Percentiles rank a stretch among this genome's conserved stretches.
Conservation (phyloP, 2,113 vertebrate species). For the Spheniscus mendiculus region DNA sequence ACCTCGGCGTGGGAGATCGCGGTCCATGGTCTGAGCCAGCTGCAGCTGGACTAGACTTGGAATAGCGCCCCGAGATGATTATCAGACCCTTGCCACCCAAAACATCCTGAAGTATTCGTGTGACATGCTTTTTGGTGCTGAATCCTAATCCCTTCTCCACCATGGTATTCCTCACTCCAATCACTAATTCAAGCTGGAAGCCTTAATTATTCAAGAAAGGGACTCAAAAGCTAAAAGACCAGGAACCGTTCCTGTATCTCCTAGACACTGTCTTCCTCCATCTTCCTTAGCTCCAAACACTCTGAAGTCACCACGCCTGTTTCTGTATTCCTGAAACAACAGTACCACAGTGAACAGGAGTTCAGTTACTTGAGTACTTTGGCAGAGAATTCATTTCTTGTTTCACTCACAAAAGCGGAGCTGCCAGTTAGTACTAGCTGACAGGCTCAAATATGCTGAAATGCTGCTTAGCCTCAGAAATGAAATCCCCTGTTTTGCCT, state of each 20-base stretch:
- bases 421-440: not conserved
- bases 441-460: not conserved
- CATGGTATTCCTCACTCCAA: not conserved
- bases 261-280: not conserved
- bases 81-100: not conserved
- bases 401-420: not conserved
- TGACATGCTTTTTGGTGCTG: not conserved
- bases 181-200: not conserved
- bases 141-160: not conserved
- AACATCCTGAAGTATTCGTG: not conserved
- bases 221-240: not conserved
- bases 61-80: not conserved
- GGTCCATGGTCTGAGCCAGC: not conserved
- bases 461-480: not conserved
- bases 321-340: not conserved
- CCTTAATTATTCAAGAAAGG: not conserved
- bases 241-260: not conserved
- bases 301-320: rapidly evolving
- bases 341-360: not conserved
- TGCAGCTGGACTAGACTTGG: not conserved
- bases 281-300: not conserved
- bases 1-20: not conserved
- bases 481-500: not conserved
- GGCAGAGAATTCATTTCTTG: not conserved
- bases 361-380: not conserved